Evolutionary conservation across 23 tunicate genomes (phyloP).

Genomic region (Halocynthia roretzi): DNA sequence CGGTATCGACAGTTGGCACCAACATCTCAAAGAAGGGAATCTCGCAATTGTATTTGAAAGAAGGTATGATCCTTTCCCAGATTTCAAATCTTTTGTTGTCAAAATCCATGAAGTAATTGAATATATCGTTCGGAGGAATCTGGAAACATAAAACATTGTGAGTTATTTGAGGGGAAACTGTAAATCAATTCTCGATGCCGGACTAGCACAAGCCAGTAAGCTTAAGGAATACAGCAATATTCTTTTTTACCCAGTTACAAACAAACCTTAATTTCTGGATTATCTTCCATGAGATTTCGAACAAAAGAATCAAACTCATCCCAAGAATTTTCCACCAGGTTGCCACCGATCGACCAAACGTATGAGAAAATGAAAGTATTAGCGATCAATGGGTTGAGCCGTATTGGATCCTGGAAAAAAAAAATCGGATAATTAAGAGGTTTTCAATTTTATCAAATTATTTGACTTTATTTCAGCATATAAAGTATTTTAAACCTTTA

Average conservation of each 20-base stretch:
- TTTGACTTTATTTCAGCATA: background rate
- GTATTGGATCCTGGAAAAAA: conserved; percentile 64
- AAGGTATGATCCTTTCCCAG: conserved; percentile 89
- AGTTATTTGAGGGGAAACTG: background rate
- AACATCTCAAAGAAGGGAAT: conserved; percentile 95
- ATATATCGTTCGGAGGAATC: conserved; percentile 87
- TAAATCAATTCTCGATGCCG: too few species aligned
- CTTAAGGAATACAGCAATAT: too few species aligned
- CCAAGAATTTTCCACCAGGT: conserved; percentile 57
- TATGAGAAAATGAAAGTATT: conserved; percentile 84
- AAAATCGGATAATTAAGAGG: background rate
- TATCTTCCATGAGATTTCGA: conserved; percentile 91
- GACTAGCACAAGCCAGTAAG: too few species aligned
- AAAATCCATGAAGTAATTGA: conserved; percentile 79
- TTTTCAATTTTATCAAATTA: background rate
- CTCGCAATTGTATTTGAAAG: conserved; percentile 78
- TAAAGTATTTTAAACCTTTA: background rate
- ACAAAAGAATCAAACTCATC: conserved; percentile 85
- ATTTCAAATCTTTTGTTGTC: conserved; percentile 75
- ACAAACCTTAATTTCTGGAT: conserved; percentile 81
- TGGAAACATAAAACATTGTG: conserved; percentile 20
- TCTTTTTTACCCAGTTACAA: too few species aligned
- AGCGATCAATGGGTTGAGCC: conserved; percentile 58
- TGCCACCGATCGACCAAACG: conserved; percentile 93
- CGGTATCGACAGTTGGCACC: conserved; percentile 98